Percentiles rank a stretch among this genome's conserved stretches.
These are phyloP conservation scores for Aporrectodea caliginosa DNA, from an alignment of 1,140 invertebrate genomes.

Conservation along the genomic window DNA sequence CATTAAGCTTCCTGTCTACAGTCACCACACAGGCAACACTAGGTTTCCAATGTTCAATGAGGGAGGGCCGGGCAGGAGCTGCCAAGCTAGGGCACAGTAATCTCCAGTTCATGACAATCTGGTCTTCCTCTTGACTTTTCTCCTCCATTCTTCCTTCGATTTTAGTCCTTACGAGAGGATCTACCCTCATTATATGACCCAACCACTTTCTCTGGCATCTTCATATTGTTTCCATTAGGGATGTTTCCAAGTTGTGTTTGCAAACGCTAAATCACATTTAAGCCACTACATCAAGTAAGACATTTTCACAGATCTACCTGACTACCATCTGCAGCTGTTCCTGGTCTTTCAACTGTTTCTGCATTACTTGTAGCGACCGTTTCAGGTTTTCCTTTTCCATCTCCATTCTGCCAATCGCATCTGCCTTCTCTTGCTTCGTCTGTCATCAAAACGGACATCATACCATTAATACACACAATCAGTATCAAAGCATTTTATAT, in stretches of 20 bases:
- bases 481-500: not conserved
- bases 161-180: not conserved
- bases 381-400: not conserved
- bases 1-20: too few species aligned
- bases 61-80: too few species aligned
- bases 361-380: not conserved
- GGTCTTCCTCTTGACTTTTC: too few species aligned
- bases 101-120: too few species aligned
- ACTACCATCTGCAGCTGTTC: not conserved
- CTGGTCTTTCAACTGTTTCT: not conserved
- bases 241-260: not conserved
- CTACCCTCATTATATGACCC: not conserved
- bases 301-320: too few species aligned
- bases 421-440: not conserved
- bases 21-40: too few species aligned
- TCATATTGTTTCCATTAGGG: not conserved
- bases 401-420: not conserved
- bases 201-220: not conserved
- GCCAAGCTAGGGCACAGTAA: too few species aligned
- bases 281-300: too few species aligned
- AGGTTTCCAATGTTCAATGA: too few species aligned
- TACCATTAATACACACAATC: not conserved
- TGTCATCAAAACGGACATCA: not conserved
- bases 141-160: not conserved
- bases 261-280: not conserved